Base-by-base conservation (phyloP, 2,888 invertebrate genomes). In the Dermolepida albohirtum region DNA sequence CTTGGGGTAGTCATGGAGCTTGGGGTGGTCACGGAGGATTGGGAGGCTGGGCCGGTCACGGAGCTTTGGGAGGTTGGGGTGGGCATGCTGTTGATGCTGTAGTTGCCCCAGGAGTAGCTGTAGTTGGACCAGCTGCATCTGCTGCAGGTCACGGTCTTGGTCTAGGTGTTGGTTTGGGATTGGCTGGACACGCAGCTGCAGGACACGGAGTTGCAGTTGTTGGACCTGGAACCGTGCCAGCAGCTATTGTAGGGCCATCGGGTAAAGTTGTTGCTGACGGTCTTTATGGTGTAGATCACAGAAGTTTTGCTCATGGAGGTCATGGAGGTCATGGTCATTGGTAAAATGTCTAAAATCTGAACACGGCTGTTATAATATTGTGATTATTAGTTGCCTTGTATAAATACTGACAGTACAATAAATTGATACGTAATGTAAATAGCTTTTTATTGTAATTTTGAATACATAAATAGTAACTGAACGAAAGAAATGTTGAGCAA, bases 181-280 rank as follows among this genome's bases (percentile, higher is more conserved):
- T 71, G 47, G 75, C 73, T 54, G 78, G 74, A 12, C 78, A 76
- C 6, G 34, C 52, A 44, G 71, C 71, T 43, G 75, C 73, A 50
- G 78, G 74, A 12, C 78, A 76, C 49, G 80, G 79, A 64, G 79
- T 78, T 55, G 73, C 77, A 16, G 73, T 80, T 7, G 72, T 72
- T 39, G 79, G 79, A 62, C 79, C 79, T 62, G 75, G 72, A 62
- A 78, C 79, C 62, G 78, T 75, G 16, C 76, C 78, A 40, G 76
- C 76, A 41, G 74, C 77, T 41, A 73, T 78, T 17, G 73, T 75
- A 22, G 77, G 78, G 54, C 78, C 78, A 55, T 66, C 77, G 63
- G 78, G 78, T 49, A 77, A 75, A 72, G 72, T 78, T 44, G 72
- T 70, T 17, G 77, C 78, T 64, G 76, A 77, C 71, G 79, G 79